Conservation (phyloP, 2,113 vertebrate genomes). For the Gulo gulo region DNA sequence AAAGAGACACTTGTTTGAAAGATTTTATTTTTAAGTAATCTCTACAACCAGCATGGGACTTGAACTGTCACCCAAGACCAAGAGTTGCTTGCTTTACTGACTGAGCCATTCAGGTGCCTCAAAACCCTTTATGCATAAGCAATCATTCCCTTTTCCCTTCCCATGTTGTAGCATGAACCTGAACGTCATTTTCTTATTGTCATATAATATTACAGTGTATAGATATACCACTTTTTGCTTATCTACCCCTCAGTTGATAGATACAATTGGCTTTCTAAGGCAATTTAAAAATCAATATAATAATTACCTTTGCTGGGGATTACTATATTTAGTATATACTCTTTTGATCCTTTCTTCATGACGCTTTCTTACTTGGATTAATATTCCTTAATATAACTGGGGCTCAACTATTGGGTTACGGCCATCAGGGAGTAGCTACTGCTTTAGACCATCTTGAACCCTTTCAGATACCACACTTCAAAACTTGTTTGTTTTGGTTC, state of each 20-base stretch:
- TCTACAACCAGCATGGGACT: neutral
- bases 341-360: neutral
- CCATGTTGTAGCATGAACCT: neutral
- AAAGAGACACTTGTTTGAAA: neutral
- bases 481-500: neutral
- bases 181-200: neutral
- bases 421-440: neutral
- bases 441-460: neutral
- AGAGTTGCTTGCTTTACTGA: neutral
- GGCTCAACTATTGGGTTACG: neutral
- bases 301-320: neutral
- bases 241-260: neutral
- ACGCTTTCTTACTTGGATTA: neutral
- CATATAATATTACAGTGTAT: neutral
- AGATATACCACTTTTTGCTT: neutral
- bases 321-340: neutral
- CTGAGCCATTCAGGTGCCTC: neutral
- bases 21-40: neutral
- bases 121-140: neutral
- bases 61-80: neutral
- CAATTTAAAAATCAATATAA: neutral
- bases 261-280: neutral
- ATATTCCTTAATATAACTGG: neutral
- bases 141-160: neutral
- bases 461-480: neutral